These are phyloP conservation scores for Anarhynchus alexandrinus DNA, from an alignment of 2,113 vertebrate genomes.

Conservation along the genomic window DNA sequence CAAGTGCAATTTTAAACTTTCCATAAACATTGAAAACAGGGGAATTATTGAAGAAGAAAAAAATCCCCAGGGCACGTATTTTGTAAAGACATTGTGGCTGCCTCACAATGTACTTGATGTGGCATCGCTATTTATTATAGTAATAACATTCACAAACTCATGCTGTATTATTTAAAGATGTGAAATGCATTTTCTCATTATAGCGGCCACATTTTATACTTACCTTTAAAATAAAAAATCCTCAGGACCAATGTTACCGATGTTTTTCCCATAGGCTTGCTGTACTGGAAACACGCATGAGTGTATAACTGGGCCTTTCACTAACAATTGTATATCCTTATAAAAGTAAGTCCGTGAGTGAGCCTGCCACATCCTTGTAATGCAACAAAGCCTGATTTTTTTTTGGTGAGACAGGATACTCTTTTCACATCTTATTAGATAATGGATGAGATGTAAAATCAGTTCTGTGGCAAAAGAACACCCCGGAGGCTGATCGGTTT, in stretches of 20 bases:
- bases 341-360: background rate
- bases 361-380: background rate
- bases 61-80: background rate
- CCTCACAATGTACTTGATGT: background rate
- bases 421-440: constrained; percentile 67
- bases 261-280: background rate
- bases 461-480: constrained; percentile 65
- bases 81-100: background rate
- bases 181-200: background rate
- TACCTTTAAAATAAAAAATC: background rate
- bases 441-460: constrained; percentile 71
- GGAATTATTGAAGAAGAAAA: background rate
- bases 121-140: background rate
- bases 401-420: background rate
- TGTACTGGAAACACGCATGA: background rate
- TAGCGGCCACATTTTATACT: background rate
- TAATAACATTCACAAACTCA: background rate
- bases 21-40: background rate
- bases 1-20: background rate
- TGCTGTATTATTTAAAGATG: background rate
- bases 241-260: background rate
- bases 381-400: constrained; percentile 16
- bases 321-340: background rate
- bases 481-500: constrained; percentile 68
- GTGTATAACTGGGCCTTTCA: background rate